Evolutionary conservation across 2,113 vertebrate genomes (phyloP), one percentile per base, ranked within the genome.

Genomic region (Apteryx owenii): DNA sequence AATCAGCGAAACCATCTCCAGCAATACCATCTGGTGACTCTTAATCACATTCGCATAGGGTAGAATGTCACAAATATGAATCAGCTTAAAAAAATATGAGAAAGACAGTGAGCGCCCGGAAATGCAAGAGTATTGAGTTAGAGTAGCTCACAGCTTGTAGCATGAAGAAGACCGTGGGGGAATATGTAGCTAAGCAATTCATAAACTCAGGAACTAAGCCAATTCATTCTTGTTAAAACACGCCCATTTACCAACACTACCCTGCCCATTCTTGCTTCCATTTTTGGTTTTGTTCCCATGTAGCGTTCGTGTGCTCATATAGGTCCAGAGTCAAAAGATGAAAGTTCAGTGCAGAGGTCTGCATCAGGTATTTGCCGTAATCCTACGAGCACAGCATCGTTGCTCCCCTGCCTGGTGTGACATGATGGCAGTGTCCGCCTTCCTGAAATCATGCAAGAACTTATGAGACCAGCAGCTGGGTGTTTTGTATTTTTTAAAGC

Each of bases 21-120:
- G 73, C 85, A 85, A 84, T 85, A 89, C 76, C 91, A 94, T 95
- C 94, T 95, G 93, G 68, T 94, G 72, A 61, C 56, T 88, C 79
- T 95, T 96, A 95, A 94, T 96, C 89, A 96, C 72, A 71, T 91
- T 40, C 0, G 1, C 19, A 31, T 10, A 95, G 82, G 31, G 54
- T 81, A 83, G 88, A 96, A 78, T 65, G 38, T 61, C 80, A 81
- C 71, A 86, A 88, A 86, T 73, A 86, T 88, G 94, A 95, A 83
- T 90, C 90, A 93, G 68, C 82, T 94, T 93, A 75, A 75, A 96
- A 91, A 75, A 77, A 81, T 54, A 53, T 33, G 60, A 84, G 60
- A 77, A 94, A 86, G 89, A 81, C 44, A 68, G 31, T 20, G 26
- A 75, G n/a, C 89, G 31, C 7, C 0, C 75, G 71, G 50, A 87